These are phyloP conservation scores for Urocynchramus pylzowi DNA, from an alignment of 2,113 vertebrate genomes.

Conservation along the genomic window DNA sequence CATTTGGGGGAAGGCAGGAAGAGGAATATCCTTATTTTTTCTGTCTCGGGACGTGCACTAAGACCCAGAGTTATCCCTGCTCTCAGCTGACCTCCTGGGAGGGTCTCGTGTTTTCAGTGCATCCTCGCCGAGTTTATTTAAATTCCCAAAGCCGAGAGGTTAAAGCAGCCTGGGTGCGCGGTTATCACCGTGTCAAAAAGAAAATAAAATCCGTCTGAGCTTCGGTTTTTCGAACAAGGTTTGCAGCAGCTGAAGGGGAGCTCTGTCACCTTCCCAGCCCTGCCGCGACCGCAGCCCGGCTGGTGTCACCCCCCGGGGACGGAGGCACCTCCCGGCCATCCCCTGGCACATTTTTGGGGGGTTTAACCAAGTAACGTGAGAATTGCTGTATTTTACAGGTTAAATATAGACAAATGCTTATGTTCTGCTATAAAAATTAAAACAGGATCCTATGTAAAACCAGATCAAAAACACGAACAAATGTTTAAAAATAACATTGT, in stretches of 20 bases:
- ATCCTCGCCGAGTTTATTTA: not conserved
- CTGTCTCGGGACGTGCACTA: fast-evolving
- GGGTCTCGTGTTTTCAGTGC: fast-evolving
- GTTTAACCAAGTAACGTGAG: fast-evolving
- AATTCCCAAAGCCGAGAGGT: not conserved
- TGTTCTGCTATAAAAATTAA: not conserved
- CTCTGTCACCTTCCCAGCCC: not conserved
- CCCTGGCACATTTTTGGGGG: not conserved
- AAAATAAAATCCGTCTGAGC: fast-evolving
- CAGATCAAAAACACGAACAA: not conserved
- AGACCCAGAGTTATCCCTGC: not conserved
- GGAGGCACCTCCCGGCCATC: not conserved
- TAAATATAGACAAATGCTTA: not conserved
- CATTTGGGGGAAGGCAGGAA: not conserved
- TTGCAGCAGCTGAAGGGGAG: not conserved
- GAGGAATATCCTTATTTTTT: too few species aligned
- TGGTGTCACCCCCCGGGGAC: not conserved
- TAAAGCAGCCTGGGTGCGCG: not conserved
- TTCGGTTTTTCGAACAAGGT: fast-evolving
- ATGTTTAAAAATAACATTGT: too few species aligned
- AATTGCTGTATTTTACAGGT: not conserved
- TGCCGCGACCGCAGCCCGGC: not conserved
- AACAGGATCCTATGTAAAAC: not conserved
- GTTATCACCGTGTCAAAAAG: fast-evolving
- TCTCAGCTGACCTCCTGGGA: not conserved